A percentile compares a stretch with the other conserved stretches of the same genome.
Evolutionary conservation across 2,888 invertebrate species (phyloP).

Genomic region (Nymphalis polychloros): DNA sequence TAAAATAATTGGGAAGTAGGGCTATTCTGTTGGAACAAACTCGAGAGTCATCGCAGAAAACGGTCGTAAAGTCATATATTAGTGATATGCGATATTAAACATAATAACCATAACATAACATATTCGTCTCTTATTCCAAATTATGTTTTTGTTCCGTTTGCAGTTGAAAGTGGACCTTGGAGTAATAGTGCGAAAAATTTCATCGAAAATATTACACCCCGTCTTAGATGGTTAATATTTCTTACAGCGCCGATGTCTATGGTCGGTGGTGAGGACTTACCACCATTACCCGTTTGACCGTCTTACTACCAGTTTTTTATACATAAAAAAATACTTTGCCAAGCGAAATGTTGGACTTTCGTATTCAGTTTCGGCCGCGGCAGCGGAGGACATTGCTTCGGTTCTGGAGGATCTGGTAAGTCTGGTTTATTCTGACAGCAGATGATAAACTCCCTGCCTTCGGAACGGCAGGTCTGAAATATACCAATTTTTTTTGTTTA

Average conservation of each 20-base stretch:
- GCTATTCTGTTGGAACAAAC: not conserved
- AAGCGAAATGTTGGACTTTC: not conserved
- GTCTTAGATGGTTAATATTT: no score
- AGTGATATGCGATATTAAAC: no score
- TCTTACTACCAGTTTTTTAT: not conserved
- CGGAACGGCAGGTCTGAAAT: slow-evolving; percentile 2
- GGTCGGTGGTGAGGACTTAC: not conserved
- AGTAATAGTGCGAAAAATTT: no score
- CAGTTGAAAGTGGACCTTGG: no score
- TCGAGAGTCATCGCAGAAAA: no score
- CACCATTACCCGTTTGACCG: not conserved
- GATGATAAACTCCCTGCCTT: not conserved
- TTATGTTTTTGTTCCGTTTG: no score
- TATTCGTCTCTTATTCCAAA: no score
- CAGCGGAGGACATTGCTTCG: not conserved
- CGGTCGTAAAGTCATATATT: no score
- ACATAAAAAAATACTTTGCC: not conserved
- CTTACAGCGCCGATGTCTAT: no score
- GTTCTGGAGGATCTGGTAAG: not conserved
- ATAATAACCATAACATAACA: no score
- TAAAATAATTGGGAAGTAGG: not conserved
- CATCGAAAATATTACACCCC: no score
- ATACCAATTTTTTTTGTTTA: no score
- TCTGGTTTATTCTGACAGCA: not conserved
- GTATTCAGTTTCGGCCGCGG: not conserved